Evolutionary conservation across 2,113 vertebrate genomes (phyloP).

Genomic region (Saimiri boliviensis): DNA sequence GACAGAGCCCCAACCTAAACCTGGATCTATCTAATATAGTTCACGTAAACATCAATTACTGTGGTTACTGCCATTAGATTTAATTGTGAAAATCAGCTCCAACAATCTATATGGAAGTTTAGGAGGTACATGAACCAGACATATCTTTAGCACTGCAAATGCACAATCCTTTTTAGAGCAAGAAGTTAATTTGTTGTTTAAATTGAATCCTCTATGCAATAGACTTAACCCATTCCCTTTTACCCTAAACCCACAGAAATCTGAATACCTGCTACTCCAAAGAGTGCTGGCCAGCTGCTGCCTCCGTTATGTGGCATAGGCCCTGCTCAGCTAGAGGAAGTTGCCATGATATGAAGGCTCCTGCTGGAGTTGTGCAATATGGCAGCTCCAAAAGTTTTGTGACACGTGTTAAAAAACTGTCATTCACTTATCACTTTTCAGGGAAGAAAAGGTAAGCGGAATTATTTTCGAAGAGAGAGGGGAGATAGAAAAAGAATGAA

Average conservation of each 20-base stretch:
- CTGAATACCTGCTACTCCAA: background rate
- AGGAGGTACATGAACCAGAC: background rate
- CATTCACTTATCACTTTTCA: background rate
- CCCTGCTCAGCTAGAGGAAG: fast-evolving
- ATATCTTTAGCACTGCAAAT: background rate
- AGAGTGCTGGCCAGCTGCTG: background rate
- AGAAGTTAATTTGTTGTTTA: background rate
- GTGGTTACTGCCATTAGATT: background rate
- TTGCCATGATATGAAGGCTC: background rate
- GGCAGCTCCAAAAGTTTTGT: background rate
- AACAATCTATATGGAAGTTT: background rate
- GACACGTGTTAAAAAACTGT: conserved; percentile 2
- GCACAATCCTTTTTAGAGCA: background rate
- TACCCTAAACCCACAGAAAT: background rate
- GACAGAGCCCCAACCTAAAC: background rate
- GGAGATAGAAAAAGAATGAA: background rate
- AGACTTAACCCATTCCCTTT: background rate
- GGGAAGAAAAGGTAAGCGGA: conserved; percentile 28
- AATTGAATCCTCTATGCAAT: background rate
- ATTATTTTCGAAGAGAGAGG: conserved; percentile 9
- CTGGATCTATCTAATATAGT: background rate
- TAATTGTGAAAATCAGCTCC: background rate
- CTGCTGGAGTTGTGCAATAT: fast-evolving
- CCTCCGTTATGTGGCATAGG: background rate
- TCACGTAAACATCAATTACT: background rate